Conservation (phyloP, 2,888 invertebrate species). For the Gryllus longicercus region DNA sequence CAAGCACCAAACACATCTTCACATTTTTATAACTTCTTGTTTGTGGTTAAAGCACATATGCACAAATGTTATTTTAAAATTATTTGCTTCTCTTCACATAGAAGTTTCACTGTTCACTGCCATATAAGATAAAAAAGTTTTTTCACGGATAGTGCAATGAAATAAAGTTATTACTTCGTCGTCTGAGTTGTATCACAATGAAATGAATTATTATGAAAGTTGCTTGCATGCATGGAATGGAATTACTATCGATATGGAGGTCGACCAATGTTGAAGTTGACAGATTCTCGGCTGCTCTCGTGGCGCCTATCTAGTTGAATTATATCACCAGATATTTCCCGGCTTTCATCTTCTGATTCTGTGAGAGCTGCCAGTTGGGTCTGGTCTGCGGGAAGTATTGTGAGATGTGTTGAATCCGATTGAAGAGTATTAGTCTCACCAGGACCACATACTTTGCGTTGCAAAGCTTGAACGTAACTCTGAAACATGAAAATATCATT, state of each 20-base stretch:
- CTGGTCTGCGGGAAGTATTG: slow-evolving; percentile 69
- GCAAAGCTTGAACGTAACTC: slow-evolving; percentile 77
- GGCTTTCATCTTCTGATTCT: slow-evolving; percentile 58
- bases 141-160: no score
- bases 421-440: slow-evolving; percentile 65
- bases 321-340: slow-evolving; percentile 39
- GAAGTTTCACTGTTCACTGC: no score
- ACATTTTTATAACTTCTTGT: no score
- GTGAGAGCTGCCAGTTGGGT: slow-evolving; percentile 53
- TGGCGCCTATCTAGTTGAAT: slow-evolving; percentile 35
- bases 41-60: no score
- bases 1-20: no score
- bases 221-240: no score
- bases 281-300: slow-evolving; percentile 28
- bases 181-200: no score
- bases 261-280: slow-evolving; percentile 31
- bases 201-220: no score
- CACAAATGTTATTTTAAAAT: no score
- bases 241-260: slow-evolving; percentile 50
- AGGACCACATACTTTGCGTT: slow-evolving; percentile 62
- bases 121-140: no score
- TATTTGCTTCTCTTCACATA: no score
- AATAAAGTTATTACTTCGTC: no score
- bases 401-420: slow-evolving; percentile 73
- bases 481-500: slow-evolving; percentile 45